Base-by-base conservation (phyloP, 2,113 vertebrate genomes). In the Furnarius figulus region DNA sequence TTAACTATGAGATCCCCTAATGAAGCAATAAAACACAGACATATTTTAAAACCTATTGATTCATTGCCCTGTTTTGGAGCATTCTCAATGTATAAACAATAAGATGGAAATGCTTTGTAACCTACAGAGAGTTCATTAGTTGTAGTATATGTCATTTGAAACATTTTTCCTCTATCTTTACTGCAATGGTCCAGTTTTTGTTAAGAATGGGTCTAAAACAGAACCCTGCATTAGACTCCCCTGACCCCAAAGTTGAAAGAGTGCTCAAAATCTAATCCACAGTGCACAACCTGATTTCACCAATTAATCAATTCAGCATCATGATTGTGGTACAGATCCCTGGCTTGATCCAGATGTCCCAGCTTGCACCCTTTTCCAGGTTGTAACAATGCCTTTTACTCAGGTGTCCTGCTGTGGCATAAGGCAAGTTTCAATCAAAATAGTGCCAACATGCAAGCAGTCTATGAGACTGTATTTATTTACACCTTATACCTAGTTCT, bases 1-100 rank as follows among this genome's bases (percentile, higher is more conserved):
- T 97, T 93, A 94, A 95, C 72, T 84, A 74, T 61, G 88, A 95
- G 85, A 91, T 90, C 63, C 68, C 44, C 72, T 96, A 95, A 94
- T 47, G 82, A 96, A 97, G 93, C 89, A 91, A 91, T 95, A 95
- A 94, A 95, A 81, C 47, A 33, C 61, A 94, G 68, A 74, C 37
- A 84, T 88, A 86, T 71, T 94, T 88, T 74, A 67, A 90, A 96
- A 93, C 52, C 88, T 89, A 56, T 65, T 59, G 61, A 75, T 88
- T 77, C 65, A 22, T 67, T 6, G 6, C 15, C 10, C 14, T 71
- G 31, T 84, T 95, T 94, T 42, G 31, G 47, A 83, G 73, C 44
- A 72, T 67, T 87, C 28, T 55, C 35, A 35, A 72, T n/a, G 5
- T 33, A 71, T 30, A 88, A 88, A 39, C 6, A 44, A 56, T 22